A percentile compares a stretch with the other conserved stretches of the same genome.
phyloP scores from a whole-genome alignment of 37 sponge, comb jelly and placozoan species.

The Crambe crambe region DNA sequence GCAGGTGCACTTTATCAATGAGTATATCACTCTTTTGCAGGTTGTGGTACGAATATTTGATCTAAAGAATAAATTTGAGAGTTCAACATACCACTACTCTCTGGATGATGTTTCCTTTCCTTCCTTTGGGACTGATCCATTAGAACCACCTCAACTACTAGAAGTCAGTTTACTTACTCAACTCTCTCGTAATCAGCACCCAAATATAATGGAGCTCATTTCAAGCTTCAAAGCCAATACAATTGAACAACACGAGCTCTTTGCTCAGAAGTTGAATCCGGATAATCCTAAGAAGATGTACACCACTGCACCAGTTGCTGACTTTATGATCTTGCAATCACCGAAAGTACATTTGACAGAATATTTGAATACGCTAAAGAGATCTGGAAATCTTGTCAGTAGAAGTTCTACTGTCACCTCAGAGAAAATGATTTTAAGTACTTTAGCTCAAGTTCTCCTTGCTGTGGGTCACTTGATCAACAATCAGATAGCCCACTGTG shows the following conservation, averaged over 20 bases:
- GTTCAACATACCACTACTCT: slow-evolving; percentile 9
- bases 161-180: slow-evolving; percentile 6
- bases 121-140: neutral
- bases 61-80: slow-evolving; percentile 9
- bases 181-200: slow-evolving; percentile 36
- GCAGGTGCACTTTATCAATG: neutral
- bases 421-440: slow-evolving; percentile 6
- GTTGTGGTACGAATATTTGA: slow-evolving; percentile 25
- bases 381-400: neutral
- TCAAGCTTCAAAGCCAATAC: slow-evolving; percentile 21
- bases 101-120: neutral
- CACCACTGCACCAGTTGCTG: neutral
- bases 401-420: neutral
- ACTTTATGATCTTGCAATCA: slow-evolving; percentile 2
- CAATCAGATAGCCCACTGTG: slow-evolving; percentile 25
- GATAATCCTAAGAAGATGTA: slow-evolving; percentile 6
- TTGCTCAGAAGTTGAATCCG: neutral
- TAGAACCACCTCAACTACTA: neutral
- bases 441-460: slow-evolving; percentile 36
- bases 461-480: slow-evolving; percentile 34
- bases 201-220: slow-evolving; percentile 34
- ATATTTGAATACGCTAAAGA: neutral
- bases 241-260: neutral
- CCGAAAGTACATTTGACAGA: neutral
- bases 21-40: slow-evolving; percentile 14